phyloP scores from a whole-genome alignment of 1,140 invertebrate species.

The Bombus affinis region DNA sequence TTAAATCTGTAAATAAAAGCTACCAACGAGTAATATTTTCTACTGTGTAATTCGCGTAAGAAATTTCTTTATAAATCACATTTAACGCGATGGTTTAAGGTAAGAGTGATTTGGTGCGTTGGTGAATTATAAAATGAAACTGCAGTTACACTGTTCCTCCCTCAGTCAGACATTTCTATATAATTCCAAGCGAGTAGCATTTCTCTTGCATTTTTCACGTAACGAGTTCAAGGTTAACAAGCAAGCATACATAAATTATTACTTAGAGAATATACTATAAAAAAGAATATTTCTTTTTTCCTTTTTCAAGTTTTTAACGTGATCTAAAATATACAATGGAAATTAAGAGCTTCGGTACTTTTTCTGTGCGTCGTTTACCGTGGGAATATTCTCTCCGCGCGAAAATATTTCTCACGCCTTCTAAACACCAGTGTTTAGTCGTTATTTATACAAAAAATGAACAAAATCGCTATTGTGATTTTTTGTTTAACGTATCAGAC shows the following conservation, averaged over 20 bases:
- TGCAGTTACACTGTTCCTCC: neutral
- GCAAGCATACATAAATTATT: neutral
- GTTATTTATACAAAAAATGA: neutral
- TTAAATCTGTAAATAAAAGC: neutral
- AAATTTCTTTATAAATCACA: neutral
- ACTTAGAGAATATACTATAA: neutral
- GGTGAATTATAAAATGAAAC: neutral
- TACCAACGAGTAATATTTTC: neutral
- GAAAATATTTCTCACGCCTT: neutral
- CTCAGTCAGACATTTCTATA: neutral
- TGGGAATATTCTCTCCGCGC: too few relatives aligned
- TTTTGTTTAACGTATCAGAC: neutral
- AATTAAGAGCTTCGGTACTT: neutral
- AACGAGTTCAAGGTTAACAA: constrained; percentile 14
- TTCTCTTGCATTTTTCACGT: neutral
- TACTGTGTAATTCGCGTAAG: neutral
- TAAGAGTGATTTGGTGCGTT: neutral
- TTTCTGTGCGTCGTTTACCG: neutral
- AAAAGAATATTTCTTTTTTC: neutral
- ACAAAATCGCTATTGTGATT: neutral
- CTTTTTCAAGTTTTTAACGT: neutral
- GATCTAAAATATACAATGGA: neutral
- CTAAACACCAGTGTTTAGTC: neutral
- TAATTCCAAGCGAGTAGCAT: neutral
- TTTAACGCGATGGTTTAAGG: neutral